A percentile compares a stretch with the other conserved stretches of the same genome.
These are phyloP conservation scores for Hycleus phaleratus DNA, from an alignment of 1,140 invertebrate species.

Conservation along the genomic window DNA sequence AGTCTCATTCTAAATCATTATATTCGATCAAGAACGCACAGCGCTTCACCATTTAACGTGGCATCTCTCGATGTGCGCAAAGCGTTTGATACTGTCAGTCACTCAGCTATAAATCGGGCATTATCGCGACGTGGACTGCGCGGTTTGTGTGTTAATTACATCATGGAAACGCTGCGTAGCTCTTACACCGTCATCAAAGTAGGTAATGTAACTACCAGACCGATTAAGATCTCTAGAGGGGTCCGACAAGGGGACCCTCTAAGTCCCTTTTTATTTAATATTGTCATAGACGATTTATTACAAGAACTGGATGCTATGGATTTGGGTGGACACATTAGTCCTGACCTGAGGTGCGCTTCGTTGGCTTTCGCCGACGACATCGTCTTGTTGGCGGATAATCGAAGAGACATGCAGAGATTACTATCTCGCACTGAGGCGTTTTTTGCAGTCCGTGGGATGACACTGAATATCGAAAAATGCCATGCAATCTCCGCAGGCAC, in stretches of 20 bases:
- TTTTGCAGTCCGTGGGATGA: not conserved
- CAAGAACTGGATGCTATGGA: not conserved
- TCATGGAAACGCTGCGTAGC: conserved; percentile 20
- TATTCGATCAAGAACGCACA: conserved; percentile 27
- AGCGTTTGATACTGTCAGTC: conserved; percentile 36
- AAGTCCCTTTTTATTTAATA: conserved; percentile 42
- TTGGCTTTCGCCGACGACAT: no score
- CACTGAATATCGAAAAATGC: conserved; percentile 34
- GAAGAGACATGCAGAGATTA: no score
- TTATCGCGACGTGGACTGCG: conserved; percentile 23
- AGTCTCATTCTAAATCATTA: conserved; percentile 31
- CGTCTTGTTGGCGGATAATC: no score
- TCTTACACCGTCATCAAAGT: conserved; percentile 20
- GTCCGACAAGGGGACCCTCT: conserved; percentile 45
- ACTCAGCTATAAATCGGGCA: conserved; percentile 23
- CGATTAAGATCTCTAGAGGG: conserved; percentile 30
- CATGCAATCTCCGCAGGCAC: conserved; percentile 22
- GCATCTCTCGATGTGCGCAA: conserved; percentile 33
- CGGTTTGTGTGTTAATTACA: conserved; percentile 24
- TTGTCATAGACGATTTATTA: conserved; percentile 39
- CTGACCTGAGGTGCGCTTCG: no score
- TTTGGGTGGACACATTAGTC: no score
- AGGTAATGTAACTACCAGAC: conserved; percentile 7
- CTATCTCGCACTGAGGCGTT: no score
- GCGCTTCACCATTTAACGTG: conserved; percentile 29